A percentile compares a stretch with the other conserved stretches of the same genome.
Evolutionary conservation across 2,888 invertebrate genomes (phyloP).

Genomic region (Zhengitettix transpicula): DNA sequence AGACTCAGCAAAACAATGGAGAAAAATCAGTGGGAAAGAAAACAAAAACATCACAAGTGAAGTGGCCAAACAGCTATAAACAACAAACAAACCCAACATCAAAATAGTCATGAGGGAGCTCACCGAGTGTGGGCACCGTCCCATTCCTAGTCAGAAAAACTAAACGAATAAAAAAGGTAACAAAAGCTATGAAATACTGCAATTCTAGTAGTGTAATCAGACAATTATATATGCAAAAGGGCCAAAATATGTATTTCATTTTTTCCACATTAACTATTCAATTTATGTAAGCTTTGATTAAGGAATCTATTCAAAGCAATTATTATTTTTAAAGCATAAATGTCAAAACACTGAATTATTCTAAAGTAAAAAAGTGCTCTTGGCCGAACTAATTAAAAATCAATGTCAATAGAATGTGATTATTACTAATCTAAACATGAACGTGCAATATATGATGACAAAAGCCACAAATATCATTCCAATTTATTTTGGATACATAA

Average conservation of each 20-base stretch:
- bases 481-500: too few species aligned
- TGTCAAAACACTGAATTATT: too few species aligned
- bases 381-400: too few species aligned
- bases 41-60: constrained; percentile 14
- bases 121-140: constrained; percentile 45
- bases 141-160: constrained; percentile 46
- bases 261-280: neutral
- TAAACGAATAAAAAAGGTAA: constrained; percentile 27
- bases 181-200: constrained; percentile 13
- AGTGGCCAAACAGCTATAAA: constrained; percentile 8
- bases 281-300: neutral
- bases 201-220: neutral
- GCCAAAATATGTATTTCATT: neutral
- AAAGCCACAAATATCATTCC: too few species aligned
- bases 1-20: neutral
- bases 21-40: constrained; percentile 2
- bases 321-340: neutral
- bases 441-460: too few species aligned
- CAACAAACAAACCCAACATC: constrained; percentile 14
- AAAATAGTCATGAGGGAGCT: constrained; percentile 24
- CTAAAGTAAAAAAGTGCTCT: too few species aligned
- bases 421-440: too few species aligned
- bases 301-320: neutral
- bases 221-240: neutral
- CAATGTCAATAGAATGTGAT: too few species aligned